phyloP scores from a whole-genome alignment of 2,797 vertebrate genomes.

The Chaenodraco wilsoni region DNA sequence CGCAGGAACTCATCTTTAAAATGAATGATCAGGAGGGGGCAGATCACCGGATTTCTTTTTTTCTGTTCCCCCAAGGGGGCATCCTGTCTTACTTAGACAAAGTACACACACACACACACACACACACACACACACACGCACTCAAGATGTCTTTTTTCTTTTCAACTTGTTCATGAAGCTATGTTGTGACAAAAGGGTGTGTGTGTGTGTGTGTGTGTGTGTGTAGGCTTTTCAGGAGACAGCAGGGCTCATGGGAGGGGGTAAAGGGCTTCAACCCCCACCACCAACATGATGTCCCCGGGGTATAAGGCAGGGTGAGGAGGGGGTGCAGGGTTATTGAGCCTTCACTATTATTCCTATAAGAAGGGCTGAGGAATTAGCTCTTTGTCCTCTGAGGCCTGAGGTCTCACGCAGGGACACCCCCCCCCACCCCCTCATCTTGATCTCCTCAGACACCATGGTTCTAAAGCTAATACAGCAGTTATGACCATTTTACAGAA shows the following conservation, averaged over 20 bases:
- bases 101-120: background rate
- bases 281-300: constrained; percentile 28
- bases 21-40: constrained; percentile 5
- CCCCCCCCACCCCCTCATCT: constrained; percentile 29
- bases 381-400: constrained; percentile 58
- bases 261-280: constrained; percentile 21
- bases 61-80: background rate
- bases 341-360: constrained; percentile 57
- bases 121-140: background rate
- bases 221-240: constrained; percentile 32
- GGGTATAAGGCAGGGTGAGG: constrained; percentile 45
- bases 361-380: constrained; percentile 54
- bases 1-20: constrained; percentile 22
- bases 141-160: background rate
- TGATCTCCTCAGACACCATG: constrained; percentile 1
- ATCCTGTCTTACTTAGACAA: constrained; percentile 6
- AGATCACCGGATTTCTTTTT: constrained; percentile 25
- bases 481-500: background rate
- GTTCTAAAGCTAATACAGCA: background rate
- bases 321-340: constrained; percentile 39
- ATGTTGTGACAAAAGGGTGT: too few relatives aligned
- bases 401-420: constrained; percentile 41
- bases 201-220: background rate
- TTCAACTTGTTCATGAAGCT: too few relatives aligned
- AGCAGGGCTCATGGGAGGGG: constrained; percentile 38